These are phyloP conservation scores for Erythrocebus patas DNA, from an alignment of 2,113 vertebrate genomes.

Conservation along the genomic window DNA sequence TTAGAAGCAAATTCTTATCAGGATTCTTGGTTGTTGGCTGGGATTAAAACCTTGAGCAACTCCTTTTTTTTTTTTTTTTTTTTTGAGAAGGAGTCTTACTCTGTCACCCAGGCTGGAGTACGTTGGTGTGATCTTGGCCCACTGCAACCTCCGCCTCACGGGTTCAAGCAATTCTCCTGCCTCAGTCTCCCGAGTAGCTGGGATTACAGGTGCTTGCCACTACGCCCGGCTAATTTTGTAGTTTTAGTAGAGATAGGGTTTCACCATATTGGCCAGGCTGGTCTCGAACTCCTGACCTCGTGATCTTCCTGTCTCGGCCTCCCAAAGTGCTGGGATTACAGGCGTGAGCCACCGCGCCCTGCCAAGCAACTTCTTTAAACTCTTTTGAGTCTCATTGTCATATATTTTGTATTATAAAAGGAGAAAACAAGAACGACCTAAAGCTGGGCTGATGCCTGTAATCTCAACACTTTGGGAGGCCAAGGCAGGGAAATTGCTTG, in stretches of 20 bases:
- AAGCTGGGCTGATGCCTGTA: not conserved
- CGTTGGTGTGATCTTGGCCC: rapidly evolving
- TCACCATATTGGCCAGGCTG: no score
- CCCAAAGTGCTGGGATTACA: no score
- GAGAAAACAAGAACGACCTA: not conserved
- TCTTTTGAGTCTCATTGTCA: not conserved
- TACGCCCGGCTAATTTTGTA: rapidly evolving
- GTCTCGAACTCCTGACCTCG: no score
- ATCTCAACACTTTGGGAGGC: not conserved
- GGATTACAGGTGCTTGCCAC: no score
- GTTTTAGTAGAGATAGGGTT: no score
- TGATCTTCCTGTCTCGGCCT: no score
- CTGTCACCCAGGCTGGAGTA: no score
- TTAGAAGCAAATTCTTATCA: not conserved
- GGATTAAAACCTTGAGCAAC: not conserved
- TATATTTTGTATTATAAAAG: not conserved
- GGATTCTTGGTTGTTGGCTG: not conserved
- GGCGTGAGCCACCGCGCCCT: no score
- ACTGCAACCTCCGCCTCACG: no score
- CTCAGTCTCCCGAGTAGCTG: no score
- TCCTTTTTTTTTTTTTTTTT: not conserved
- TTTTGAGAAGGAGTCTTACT: no score
- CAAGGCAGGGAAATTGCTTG: not conserved
- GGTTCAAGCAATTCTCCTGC: not conserved
- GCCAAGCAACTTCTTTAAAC: not conserved